A percentile compares a stretch with the other conserved stretches of the same genome.
Conservation (phyloP, 2,113 vertebrate genomes). For the Anguilla japonica region DNA sequence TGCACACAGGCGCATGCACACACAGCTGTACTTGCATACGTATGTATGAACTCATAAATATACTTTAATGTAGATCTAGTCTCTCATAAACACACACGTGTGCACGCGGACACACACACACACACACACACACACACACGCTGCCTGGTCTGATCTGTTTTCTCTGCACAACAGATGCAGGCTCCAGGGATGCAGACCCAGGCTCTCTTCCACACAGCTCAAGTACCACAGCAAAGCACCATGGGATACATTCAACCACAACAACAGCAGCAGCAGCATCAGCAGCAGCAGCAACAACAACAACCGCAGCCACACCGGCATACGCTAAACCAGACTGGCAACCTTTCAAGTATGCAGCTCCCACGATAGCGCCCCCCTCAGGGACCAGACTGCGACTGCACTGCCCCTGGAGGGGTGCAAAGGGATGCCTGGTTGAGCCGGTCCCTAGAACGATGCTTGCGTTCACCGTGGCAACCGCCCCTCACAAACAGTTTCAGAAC, state of each 20-base stretch:
- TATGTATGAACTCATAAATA: not conserved
- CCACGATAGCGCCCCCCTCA: not conserved
- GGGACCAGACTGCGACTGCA: not conserved
- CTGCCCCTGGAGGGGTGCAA: too few relatives aligned
- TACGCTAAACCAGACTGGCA: constrained; percentile 29
- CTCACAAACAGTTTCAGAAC: not conserved
- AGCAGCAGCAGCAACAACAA: constrained; percentile 25
- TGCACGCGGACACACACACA: not conserved
- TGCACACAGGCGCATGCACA: not conserved
- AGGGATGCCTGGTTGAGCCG: not conserved
- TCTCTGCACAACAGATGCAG: constrained; percentile 67
- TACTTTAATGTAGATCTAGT: not conserved
- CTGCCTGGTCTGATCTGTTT: not conserved
- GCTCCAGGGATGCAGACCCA: constrained; percentile 63
- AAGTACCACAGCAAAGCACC: constrained; percentile 60
- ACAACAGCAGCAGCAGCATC: constrained; percentile 41
- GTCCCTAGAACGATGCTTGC: not conserved
- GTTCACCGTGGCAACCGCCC: not conserved
- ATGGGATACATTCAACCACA: constrained; percentile 73
- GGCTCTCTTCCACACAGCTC: constrained; percentile 67
- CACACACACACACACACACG: not conserved
- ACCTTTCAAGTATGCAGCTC: not conserved
- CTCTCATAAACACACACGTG: not conserved
- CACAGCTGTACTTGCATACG: too few relatives aligned
- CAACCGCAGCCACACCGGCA: constrained; percentile 51